A percentile compares a stretch with the other conserved stretches of the same genome.
phyloP scores from a whole-genome alignment of 2,113 vertebrate species.

The Platanista minor region DNA sequence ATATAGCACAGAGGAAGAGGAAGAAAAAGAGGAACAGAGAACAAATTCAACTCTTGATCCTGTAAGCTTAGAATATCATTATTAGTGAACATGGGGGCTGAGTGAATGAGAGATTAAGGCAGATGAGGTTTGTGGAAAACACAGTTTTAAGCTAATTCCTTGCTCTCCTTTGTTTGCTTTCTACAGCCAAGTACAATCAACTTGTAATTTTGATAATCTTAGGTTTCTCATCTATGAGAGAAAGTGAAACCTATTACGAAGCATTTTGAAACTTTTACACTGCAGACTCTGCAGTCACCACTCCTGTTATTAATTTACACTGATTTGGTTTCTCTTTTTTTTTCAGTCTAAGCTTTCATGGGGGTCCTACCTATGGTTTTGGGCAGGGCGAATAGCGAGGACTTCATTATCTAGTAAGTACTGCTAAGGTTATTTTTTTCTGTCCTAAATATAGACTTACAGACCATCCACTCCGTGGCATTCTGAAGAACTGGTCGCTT shows the following conservation, averaged over 20 bases:
- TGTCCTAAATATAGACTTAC: neutral
- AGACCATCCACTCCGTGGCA: accelerated
- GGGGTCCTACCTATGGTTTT: constrained; percentile 58
- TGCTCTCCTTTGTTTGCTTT: neutral
- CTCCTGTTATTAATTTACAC: neutral
- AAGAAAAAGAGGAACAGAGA: constrained; percentile 54
- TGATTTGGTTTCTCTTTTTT: neutral
- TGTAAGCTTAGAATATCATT: constrained; percentile 56
- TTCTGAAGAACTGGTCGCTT: neutral
- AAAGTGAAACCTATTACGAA: neutral
- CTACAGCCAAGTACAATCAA: neutral
- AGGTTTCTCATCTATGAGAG: neutral
- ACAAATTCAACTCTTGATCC: constrained; percentile 29
- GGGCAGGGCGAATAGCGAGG: constrained; percentile 70
- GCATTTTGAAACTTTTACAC: neutral
- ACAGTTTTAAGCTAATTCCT: neutral
- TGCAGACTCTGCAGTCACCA: neutral
- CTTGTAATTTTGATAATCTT: neutral
- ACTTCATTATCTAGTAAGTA: constrained; percentile 79
- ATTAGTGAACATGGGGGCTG: neutral
- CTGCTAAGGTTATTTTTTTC: neutral
- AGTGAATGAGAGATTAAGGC: neutral
- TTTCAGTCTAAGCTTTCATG: constrained; percentile 71
- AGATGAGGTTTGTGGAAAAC: neutral
- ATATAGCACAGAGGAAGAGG: constrained; percentile 75